Conservation (phyloP, 2,113 vertebrate genomes). For the Coreoperca whiteheadi region DNA sequence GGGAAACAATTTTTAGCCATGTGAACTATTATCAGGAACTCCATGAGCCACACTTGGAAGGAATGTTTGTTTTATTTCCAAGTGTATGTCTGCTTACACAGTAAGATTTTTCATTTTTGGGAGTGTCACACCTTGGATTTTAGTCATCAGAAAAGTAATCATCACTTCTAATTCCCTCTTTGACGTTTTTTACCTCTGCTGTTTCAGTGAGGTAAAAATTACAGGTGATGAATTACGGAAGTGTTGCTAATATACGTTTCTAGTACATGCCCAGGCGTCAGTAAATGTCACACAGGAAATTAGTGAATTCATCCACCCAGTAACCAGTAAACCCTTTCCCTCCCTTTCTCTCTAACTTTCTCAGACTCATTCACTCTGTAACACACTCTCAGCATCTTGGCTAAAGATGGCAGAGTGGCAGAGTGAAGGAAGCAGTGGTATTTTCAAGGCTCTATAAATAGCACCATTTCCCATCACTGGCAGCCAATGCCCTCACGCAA, state of each 20-base stretch:
- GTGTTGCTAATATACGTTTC: conserved; percentile 2
- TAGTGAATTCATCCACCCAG: conserved; percentile 32
- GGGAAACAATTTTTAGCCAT: conserved; percentile 38
- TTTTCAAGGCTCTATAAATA: conserved; percentile 76
- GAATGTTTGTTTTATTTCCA: conserved; percentile 58
- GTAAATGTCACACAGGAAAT: conserved; percentile 52
- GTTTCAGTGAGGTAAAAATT: neutral
- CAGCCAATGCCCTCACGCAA: conserved; percentile 42
- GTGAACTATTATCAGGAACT: conserved; percentile 48
- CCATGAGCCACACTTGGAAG: conserved; percentile 30
- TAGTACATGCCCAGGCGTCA: neutral
- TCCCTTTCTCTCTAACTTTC: neutral
- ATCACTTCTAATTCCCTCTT: neutral
- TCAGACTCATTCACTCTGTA: conserved; percentile 25
- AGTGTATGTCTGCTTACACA: neutral
- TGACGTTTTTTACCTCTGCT: too few relatives aligned
- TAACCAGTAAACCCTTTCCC: conserved; percentile 2
- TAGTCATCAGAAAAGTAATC: neutral
- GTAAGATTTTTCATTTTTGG: neutral
- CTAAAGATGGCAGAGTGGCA: conserved; percentile 39
- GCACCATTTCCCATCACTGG: conserved; percentile 63
- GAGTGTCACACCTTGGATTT: neutral
- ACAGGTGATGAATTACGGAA: neutral
- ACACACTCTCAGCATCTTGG: conserved; percentile 39
- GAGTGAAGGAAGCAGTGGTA: conserved; percentile 63